Conservation (phyloP, 2,113 vertebrate genomes). For the Fulmarus glacialis region DNA sequence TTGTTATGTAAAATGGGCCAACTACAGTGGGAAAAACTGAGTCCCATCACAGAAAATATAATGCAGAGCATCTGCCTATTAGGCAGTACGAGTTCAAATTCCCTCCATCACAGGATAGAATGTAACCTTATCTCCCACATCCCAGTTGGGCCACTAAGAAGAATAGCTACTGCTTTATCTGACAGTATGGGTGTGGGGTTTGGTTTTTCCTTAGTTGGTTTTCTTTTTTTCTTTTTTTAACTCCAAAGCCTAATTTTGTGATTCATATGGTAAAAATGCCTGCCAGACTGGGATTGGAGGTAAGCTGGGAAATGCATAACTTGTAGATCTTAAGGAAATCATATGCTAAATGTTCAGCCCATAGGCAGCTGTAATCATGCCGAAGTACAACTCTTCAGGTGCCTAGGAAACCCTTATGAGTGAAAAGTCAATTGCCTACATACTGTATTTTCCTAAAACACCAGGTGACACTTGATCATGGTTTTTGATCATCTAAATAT, state of each 20-base stretch:
- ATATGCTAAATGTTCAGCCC: not conserved
- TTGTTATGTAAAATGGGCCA: not conserved
- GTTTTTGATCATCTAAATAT: not conserved
- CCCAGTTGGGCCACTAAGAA: not conserved
- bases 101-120: not conserved
- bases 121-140: not conserved
- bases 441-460: not conserved
- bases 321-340: not conserved
- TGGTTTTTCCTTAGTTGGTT: not conserved
- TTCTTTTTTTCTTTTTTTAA: not conserved
- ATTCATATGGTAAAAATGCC: not conserved
- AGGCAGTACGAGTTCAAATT: not conserved
- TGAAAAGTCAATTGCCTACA: not conserved
- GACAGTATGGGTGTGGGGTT: not conserved
- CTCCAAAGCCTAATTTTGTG: not conserved
- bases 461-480: not conserved
- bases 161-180: not conserved
- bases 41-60: not conserved
- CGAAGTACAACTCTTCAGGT: not conserved
- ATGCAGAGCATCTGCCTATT: not conserved
- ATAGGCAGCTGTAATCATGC: not conserved
- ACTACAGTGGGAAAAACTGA: not conserved
- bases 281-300: not conserved
- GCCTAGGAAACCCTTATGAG: not conserved
- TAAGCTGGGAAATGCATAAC: not conserved